Base-by-base conservation (phyloP, 2,888 invertebrate genomes). In the Disparrhopalites patrizii region DNA sequence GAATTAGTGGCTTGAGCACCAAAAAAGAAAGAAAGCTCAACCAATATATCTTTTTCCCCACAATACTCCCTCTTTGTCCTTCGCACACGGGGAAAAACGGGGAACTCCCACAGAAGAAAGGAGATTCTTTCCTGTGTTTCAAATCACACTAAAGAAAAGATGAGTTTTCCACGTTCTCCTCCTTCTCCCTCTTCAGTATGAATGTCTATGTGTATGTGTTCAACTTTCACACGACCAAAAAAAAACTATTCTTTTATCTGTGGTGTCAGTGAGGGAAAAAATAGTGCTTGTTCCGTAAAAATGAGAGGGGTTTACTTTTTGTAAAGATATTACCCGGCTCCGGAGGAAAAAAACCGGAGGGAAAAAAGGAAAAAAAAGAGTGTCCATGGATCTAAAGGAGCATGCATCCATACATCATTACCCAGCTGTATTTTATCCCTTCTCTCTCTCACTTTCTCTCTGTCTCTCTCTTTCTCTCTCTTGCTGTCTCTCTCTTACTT, bases 301-400 rank as follows among this genome's bases (percentile, higher is more conserved):
- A 47, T n/a, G n/a, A n/a, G n/a, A n/a, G 3, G 47, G 25, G 47
- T 23, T 47, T 47, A 47, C 47, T 47, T 47, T 23, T 47, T 47
- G 47, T 47, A 23, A 47, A 47, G 23, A 47, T 47, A 47, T 43
- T 43, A 43, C 43, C 8, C n/a, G n/a, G n/a, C n/a, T n/a, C n/a
- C n/a, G n/a, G n/a, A n/a, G n/a, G n/a, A n/a, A n/a, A n/a, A n/a
- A n/a, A n/a, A n/a, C n/a, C n/a, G n/a, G n/a, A n/a, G n/a, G n/a
- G n/a, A n/a, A n/a, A n/a, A n/a, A n/a, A n/a, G n/a, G n/a, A n/a
- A n/a, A n/a, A n/a, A n/a, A 23, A 47, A 47, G 23, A 3, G 23
- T 47, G 47, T 47, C 47, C 47, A 47, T 47, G 47, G 47, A 47
- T 47, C 47, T 47, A 23, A 20, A n/a, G 23, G 25, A 40, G n/a